Conservation (phyloP, 2,888 invertebrate species). For the Drosophila meridionalis region DNA sequence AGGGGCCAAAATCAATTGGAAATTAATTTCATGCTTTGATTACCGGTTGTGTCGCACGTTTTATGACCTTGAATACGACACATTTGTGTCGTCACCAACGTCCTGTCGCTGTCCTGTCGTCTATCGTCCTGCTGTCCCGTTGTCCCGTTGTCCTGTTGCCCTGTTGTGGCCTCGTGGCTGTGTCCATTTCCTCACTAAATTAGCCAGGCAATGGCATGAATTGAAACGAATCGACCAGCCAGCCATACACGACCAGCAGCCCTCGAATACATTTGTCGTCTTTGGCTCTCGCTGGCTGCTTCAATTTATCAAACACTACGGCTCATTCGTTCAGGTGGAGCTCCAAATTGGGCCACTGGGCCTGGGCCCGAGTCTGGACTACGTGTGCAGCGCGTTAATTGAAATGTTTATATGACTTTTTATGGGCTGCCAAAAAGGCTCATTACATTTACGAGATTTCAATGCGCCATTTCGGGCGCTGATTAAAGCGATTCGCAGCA, state of each 20-base stretch:
- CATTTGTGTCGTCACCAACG: slow-evolving; percentile 72
- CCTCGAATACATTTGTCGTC: slow-evolving; percentile 43
- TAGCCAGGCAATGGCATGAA: slow-evolving; percentile 79
- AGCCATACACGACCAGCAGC: slow-evolving; percentile 27
- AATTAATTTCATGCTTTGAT: slow-evolving; percentile 81
- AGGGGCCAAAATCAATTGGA: slow-evolving; percentile 79
- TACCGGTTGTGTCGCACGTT: slow-evolving; percentile 81
- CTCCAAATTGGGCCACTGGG: slow-evolving; percentile 24
- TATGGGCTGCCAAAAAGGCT: slow-evolving; percentile 78
- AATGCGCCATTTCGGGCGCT: slow-evolving; percentile 53
- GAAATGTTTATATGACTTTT: slow-evolving; percentile 81
- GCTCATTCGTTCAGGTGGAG: slow-evolving; percentile 75
- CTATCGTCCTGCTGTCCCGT: slow-evolving; percentile 4
- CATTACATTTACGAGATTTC: slow-evolving; percentile 76
- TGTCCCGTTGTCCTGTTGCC: slow-evolving; percentile 12
- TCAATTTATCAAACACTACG: slow-evolving; percentile 77
- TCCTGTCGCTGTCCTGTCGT: slow-evolving; percentile 1
- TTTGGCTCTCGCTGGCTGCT: slow-evolving; percentile 52
- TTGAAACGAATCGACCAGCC: slow-evolving; percentile 65
- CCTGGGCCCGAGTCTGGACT: slow-evolving; percentile 19
- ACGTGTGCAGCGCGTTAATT: slow-evolving; percentile 75
- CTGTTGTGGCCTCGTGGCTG: slow-evolving; percentile 39
- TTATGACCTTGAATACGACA: slow-evolving; percentile 81
- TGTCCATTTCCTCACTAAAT: slow-evolving; percentile 79
- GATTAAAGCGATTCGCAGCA: slow-evolving; percentile 70